These are phyloP conservation scores for Uropsilus gracilis DNA, from an alignment of 2,113 vertebrate genomes.

Conservation along the genomic window DNA sequence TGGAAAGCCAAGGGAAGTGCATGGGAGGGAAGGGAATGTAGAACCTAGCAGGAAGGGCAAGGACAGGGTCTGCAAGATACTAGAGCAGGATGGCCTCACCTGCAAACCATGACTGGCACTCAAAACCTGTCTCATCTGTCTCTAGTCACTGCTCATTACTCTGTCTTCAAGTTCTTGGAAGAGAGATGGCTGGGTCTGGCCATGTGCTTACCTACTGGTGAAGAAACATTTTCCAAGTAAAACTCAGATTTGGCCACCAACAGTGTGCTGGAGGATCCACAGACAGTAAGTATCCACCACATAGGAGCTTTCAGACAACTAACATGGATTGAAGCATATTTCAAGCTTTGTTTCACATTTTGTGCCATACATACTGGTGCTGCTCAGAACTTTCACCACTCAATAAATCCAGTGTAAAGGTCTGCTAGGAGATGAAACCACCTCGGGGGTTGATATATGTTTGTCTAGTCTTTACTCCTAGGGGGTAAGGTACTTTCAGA, in stretches of 20 bases:
- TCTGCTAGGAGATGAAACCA: background rate
- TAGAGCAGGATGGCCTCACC: background rate
- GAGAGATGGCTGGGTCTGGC: background rate
- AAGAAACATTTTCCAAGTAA: background rate
- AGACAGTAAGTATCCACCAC: background rate
- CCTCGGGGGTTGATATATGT: background rate
- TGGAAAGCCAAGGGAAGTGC: background rate
- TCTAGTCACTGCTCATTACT: background rate
- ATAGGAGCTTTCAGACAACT: background rate
- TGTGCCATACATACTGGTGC: background rate
- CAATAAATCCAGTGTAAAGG: background rate
- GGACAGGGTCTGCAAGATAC: too few species aligned
- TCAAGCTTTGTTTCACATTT: background rate
- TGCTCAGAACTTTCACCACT: background rate
- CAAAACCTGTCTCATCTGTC: accelerated
- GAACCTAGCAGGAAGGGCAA: background rate
- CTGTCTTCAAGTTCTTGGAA: background rate
- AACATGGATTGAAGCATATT: background rate
- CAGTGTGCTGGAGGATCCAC: background rate
- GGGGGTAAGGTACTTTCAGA: background rate
- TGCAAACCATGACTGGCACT: accelerated
- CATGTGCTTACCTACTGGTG: background rate
- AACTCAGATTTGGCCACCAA: background rate
- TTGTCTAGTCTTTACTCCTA: background rate
- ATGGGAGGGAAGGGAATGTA: too few species aligned